A percentile compares a stretch with the other conserved stretches of the same genome.
Evolutionary conservation across 92 coral and sea anemone genomes (phyloP).

Genomic region (Bergia puertoricense): DNA sequence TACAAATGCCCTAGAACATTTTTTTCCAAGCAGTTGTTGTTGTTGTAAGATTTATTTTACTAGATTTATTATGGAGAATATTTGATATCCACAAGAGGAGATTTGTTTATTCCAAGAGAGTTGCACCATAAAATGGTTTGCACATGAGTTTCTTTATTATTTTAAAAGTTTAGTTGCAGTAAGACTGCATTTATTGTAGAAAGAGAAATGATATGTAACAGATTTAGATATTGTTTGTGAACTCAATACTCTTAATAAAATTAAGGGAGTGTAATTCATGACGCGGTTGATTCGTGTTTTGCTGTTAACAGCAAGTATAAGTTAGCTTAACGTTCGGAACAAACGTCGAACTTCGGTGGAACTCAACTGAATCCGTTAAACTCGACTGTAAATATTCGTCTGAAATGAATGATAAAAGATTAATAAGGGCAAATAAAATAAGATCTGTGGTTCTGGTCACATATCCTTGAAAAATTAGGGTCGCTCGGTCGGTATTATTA

Average conservation of each 20-base stretch:
- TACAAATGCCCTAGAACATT: neutral
- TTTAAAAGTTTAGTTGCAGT: slow-evolving; percentile 24
- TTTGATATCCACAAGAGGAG: slow-evolving; percentile 1
- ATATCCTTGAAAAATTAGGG: too few relatives aligned
- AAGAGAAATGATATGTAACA: neutral
- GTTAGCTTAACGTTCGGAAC: too few relatives aligned
- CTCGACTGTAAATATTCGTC: too few relatives aligned
- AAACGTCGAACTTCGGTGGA: too few relatives aligned
- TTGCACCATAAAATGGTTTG: slow-evolving; percentile 45
- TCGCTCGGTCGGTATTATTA: too few relatives aligned
- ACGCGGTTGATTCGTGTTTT: neutral
- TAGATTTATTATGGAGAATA: slow-evolving; percentile 16
- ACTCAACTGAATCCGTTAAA: too few relatives aligned
- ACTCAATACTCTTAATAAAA: slow-evolving; percentile 21
- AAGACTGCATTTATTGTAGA: slow-evolving; percentile 24
- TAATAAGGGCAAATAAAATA: too few relatives aligned
- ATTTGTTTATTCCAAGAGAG: slow-evolving; percentile 23
- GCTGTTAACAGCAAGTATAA: too few relatives aligned
- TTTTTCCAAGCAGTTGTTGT: neutral
- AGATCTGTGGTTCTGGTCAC: too few relatives aligned
- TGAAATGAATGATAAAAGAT: too few relatives aligned
- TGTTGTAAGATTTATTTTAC: slow-evolving; percentile 30
- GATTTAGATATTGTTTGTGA: slow-evolving; percentile 4
- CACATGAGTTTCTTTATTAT: slow-evolving; percentile 10
- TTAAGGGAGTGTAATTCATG: neutral